Evolutionary conservation across 2,797 vertebrate genomes (phyloP).

Genomic region (Falco biarmicus): DNA sequence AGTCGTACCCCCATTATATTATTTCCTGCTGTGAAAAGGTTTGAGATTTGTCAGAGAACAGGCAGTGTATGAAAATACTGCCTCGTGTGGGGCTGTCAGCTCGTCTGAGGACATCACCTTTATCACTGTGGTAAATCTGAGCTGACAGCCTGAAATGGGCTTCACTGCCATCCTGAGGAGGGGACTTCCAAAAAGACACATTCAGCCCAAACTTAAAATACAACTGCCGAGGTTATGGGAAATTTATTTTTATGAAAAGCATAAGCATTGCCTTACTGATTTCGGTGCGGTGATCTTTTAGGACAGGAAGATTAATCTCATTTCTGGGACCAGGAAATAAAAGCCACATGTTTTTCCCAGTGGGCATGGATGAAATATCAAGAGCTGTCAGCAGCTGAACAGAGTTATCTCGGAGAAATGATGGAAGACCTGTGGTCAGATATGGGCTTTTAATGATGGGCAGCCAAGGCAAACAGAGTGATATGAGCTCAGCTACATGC

Average conservation of each 20-base stretch:
- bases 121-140: not conserved
- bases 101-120: not conserved
- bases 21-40: not conserved
- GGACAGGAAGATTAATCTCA: constrained; percentile 5
- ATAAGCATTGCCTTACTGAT: not conserved
- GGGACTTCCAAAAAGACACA: not conserved
- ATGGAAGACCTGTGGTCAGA: constrained; percentile 21
- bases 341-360: not conserved
- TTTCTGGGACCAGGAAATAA: constrained; percentile 9
- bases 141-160: not conserved
- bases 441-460: not conserved
- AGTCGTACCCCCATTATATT: not conserved
- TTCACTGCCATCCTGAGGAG: not conserved
- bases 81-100: not conserved
- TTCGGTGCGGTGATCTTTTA: constrained; percentile 21
- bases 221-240: not conserved
- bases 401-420: not conserved
- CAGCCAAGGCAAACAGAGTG: not conserved
- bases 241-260: not conserved
- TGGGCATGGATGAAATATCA: not conserved
- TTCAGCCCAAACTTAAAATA: not conserved
- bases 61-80: not conserved
- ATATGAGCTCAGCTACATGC: not conserved
- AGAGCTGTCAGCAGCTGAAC: constrained; percentile 19
- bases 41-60: not conserved